Evolutionary conservation across 2,888 invertebrate species (phyloP).

Genomic region (Aspidapion aeneum): DNA sequence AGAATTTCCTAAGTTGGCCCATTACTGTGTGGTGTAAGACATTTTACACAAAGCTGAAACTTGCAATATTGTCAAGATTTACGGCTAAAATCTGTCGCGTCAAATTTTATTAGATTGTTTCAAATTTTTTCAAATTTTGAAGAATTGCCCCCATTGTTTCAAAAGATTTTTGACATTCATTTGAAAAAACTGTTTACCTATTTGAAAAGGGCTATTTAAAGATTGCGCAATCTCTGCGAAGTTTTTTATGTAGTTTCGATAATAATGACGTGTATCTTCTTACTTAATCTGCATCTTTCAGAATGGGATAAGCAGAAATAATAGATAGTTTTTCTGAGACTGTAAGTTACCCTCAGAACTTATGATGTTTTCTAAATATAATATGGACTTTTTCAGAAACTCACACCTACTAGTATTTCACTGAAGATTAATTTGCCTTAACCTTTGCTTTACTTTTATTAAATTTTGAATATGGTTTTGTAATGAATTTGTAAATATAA

Average conservation of each 20-base stretch:
- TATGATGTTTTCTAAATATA: conserved; percentile 18
- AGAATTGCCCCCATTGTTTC: no score
- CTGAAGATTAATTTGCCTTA: conserved; percentile 16
- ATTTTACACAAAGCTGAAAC: no score
- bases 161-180: not conserved
- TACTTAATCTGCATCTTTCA: conserved; percentile 8
- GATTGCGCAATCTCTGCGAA: conserved; percentile 10
- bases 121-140: no score
- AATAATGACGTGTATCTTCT: not conserved
- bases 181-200: not conserved
- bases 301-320: conserved; percentile 1
- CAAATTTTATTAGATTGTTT: no score
- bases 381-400: conserved; percentile 17
- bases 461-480: conserved; percentile 23
- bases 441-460: conserved; percentile 9
- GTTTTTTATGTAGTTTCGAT: conserved; percentile 15
- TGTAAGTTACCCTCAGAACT: conserved; percentile 14
- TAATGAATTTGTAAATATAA: conserved; percentile 29
- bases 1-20: no score
- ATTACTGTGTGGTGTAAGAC: no score
- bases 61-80: no score
- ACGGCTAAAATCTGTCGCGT: no score
- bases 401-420: conserved; percentile 15
- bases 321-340: not conserved
- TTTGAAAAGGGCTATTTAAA: not conserved